Conservation (phyloP, 2,888 invertebrate species). For the Thereva nobilitata region DNA sequence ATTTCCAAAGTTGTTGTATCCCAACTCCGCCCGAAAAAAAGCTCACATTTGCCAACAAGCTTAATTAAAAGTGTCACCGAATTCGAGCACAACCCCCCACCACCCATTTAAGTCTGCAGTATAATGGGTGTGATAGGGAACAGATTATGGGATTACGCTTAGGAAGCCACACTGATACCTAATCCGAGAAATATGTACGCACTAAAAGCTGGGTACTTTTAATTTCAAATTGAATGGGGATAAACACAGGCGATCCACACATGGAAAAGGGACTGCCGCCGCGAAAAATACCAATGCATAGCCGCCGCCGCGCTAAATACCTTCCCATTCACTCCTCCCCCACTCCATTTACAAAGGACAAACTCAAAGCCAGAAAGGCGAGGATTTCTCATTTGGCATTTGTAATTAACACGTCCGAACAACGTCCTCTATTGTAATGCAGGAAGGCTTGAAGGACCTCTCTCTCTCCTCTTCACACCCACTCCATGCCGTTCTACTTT, state of each 20-base stretch:
- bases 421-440: conserved; percentile 23
- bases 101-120: neutral
- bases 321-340: neutral
- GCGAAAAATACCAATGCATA: no score
- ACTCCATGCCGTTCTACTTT: no score
- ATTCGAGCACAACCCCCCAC: conserved; percentile 24
- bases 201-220: neutral
- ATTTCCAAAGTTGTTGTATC: conserved; percentile 22
- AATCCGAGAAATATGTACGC: conserved; percentile 11
- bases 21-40: conserved; percentile 16
- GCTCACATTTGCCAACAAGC: conserved; percentile 34
- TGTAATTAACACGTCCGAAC: conserved; percentile 31
- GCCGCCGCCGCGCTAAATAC: neutral
- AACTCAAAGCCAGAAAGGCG: conserved; percentile 23
- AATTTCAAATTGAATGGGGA: neutral
- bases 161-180: conserved; percentile 32
- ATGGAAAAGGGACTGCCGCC: no score
- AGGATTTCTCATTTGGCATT: conserved; percentile 2
- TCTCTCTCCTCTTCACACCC: no score
- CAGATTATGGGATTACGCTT: conserved; percentile 29
- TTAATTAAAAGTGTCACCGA: conserved; percentile 40
- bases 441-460: no score
- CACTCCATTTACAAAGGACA: conserved; percentile 21
- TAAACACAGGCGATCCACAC: no score
- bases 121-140: conserved; percentile 1